Conservation (phyloP, 2,113 vertebrate species). For the Tachysurus vachellii region DNA sequence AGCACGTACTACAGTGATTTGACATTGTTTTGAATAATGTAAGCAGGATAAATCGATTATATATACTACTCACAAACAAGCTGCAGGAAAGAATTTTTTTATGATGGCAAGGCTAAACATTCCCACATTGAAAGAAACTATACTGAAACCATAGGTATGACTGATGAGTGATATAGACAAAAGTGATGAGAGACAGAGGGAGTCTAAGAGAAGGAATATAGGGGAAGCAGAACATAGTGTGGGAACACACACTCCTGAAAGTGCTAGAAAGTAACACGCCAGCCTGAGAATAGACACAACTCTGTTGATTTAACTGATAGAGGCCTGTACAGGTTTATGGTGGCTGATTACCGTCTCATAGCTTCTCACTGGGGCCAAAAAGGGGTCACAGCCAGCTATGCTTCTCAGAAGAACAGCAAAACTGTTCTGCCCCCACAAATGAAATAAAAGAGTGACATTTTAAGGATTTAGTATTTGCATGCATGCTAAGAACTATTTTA, state of each 20-base stretch:
- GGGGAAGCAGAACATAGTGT: constrained; percentile 39
- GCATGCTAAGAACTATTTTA: background rate
- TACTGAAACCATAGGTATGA: background rate
- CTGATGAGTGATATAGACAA: background rate
- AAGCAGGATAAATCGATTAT: background rate
- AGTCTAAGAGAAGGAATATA: background rate
- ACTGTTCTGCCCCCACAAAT: background rate
- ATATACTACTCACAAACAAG: background rate
- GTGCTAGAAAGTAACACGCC: constrained; percentile 31
- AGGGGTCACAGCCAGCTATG: background rate
- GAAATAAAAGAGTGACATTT: background rate
- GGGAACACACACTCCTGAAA: constrained; percentile 48
- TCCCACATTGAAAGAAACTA: background rate
- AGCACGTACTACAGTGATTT: too few species aligned
- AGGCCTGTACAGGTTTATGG: constrained; percentile 48
- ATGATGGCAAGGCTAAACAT: background rate
- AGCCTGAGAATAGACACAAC: constrained; percentile 51
- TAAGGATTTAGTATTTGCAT: background rate
- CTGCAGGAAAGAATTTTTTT: background rate
- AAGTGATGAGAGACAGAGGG: constrained; percentile 10
- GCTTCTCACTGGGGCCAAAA: constrained; percentile 26
- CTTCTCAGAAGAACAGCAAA: background rate
- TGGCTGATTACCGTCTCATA: constrained; percentile 17
- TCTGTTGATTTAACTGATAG: constrained; percentile 52
- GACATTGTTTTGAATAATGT: background rate